Base-by-base conservation (phyloP, 37 sponge, comb jelly and placozoan species). In the Spongia lamella region DNA sequence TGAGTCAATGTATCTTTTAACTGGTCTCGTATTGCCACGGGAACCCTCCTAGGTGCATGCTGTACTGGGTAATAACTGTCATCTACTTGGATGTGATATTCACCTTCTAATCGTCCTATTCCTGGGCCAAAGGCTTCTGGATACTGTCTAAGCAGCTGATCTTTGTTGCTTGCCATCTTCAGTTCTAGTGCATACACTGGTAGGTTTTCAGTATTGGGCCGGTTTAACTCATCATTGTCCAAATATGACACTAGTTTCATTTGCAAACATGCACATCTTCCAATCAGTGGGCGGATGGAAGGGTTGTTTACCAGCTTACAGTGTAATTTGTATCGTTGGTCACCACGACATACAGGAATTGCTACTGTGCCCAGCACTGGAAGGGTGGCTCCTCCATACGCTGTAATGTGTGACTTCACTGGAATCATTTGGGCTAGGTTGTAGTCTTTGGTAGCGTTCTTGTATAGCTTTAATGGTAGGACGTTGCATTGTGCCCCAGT, bases 401-500 rank as follows among this genome's bases (percentile, higher is more conserved):
- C 78, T 9, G 55, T 51, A 7, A 76, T 76, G 35, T 63, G 38
- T 2, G 17, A 6, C 59, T 53, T 26, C 1, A 40, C 15, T 13
- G 38, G 38, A 14, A 38, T 78, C 19, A 78, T 40, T 16, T 56
- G 50, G 21, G 21, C 19, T 4, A 78, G 78, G 39, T 19, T 21
- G 22, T 1, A 27, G 25, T 78, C 78, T 63, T 47, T 49, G 2
- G 78, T 56, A 5, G 78, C 78, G 17, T 66, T 54, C 65, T 78
- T 78, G 78, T 78, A 78, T 19, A 78, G 31, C 1, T 26, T 38
- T 53, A 70, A 9, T 49, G 72, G 72, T 3, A 80, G 4, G 3
- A 80, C 81, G 70, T 70, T 70, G 35, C 75, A 82, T 70, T 82
- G 83, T 3, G 82, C 73, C 7, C 73, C 72, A 3, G 72, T 80